Evolutionary conservation across 2,888 invertebrate genomes (phyloP).

Genomic region (Meiosimyza decipiens): DNA sequence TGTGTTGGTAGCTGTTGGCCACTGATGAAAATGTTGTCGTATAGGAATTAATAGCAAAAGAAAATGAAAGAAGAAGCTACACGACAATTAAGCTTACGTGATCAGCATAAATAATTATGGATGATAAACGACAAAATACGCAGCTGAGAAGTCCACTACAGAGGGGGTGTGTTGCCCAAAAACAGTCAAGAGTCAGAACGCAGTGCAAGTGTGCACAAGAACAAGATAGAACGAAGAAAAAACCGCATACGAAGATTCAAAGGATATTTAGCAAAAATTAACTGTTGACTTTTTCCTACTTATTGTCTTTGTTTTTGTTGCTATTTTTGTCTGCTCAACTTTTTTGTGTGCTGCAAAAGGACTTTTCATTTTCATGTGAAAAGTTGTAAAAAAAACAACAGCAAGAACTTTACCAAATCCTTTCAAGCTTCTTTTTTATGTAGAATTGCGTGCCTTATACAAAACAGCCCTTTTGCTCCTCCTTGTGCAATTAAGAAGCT

Average conservation of each 20-base stretch:
- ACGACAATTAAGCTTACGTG: constrained; percentile 42
- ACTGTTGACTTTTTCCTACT: background rate
- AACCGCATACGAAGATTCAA: background rate
- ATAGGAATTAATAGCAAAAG: background rate
- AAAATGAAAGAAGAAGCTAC: constrained; percentile 24
- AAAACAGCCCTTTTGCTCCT: background rate
- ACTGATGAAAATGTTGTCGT: background rate
- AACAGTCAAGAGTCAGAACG: background rate
- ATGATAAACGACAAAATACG: constrained; percentile 1
- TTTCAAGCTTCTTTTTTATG: constrained; percentile 1
- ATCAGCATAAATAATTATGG: constrained; percentile 41
- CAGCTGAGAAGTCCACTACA: too few species aligned
- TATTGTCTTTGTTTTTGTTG: background rate
- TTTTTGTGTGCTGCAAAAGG: background rate
- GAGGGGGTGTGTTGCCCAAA: background rate
- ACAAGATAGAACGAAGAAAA: background rate
- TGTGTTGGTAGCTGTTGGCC: background rate
- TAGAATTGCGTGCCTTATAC: too few species aligned
- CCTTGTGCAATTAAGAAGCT: background rate
- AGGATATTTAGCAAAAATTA: constrained; percentile 1
- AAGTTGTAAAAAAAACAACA: background rate
- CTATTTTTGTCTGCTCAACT: background rate
- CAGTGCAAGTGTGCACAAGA: background rate
- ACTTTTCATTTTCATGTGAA: background rate
- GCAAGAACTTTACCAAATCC: constrained; percentile 2